Evolutionary conservation across 2,888 invertebrate genomes (phyloP), one percentile per base, ranked within the genome.

Genomic region (Cryptus armator): DNA sequence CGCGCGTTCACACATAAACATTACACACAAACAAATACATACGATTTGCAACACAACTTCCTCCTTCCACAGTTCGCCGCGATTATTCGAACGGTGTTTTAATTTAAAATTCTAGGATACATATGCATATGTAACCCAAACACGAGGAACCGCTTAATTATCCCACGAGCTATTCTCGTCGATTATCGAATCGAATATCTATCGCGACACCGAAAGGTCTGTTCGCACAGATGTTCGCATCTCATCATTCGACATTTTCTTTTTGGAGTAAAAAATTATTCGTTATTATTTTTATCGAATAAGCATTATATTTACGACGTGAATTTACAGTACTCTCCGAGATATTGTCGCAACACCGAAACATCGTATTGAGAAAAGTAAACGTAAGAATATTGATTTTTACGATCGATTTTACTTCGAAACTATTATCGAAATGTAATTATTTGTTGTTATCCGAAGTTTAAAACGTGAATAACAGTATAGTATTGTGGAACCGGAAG

Each of bases 161-260:
- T 67, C 37, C 32, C 29, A 16, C n/a, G 37, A 9, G 12, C 64
- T 68, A 43, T 59, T 81, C 59, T 29, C 24, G 46, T 44, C 80
- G 67, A 74, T 74, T 74, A 56, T 74, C 48, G 46, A 81, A 67
- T 74, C 66, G 24, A 3, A 53, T 32, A 12, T 62, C 3, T 29
- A 16, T 32, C 14, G 32, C 16, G 24, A 53, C 16, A 62, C 12
- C 9, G 4, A 62, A 24, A 37, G 29, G 64, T 59, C 59, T 59
- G 59, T 24, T 24, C 24, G 10, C 19, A 46, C 66, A 67, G 43
- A 43, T 67, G 59, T 59, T 24, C 59, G 59, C 12, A 24, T 29
- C 14, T 32, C 24, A 7, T 48, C 48, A 3, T 29, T 59, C 24
- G 12, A 59, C 29, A 83, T 82, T 87, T 86, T 84, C 84, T 85